phyloP scores from a whole-genome alignment of 1,140 invertebrate species.

The Rhagoletis zephyria region DNA sequence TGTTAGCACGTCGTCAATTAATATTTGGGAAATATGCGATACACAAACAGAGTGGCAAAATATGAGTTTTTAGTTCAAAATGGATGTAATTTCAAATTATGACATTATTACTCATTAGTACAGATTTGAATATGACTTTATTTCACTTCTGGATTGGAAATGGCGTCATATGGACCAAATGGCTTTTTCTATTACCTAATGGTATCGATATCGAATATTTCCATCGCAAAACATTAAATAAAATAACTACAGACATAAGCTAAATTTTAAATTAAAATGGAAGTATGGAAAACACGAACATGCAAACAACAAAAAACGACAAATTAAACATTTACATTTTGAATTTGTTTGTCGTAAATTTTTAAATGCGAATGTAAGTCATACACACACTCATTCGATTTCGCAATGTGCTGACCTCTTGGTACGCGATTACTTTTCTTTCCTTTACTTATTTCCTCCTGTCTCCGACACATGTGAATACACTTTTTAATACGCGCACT shows the following conservation, averaged over 20 bases:
- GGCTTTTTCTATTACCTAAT: too few relatives aligned
- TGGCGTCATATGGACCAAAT: too few relatives aligned
- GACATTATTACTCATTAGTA: too few relatives aligned
- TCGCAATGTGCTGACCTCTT: conserved; percentile 9
- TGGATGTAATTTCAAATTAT: too few relatives aligned
- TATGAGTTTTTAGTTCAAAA: too few relatives aligned
- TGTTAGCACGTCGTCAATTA: too few relatives aligned
- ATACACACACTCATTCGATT: neutral
- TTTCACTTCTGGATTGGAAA: too few relatives aligned
- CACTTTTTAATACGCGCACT: conserved; percentile 48
- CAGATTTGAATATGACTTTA: too few relatives aligned
- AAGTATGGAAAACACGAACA: conserved; percentile 8
- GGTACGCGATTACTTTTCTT: conserved; percentile 5
- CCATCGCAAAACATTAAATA: too few relatives aligned
- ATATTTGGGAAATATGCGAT: too few relatives aligned
- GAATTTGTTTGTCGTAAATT: conserved; percentile 11
- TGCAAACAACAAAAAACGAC: neutral
- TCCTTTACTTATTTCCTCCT: conserved; percentile 13
- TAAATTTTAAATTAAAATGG: conserved; percentile 11
- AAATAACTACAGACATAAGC: neutral
- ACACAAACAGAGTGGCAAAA: too few relatives aligned
- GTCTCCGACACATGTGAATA: conserved; percentile 45
- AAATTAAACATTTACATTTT: neutral
- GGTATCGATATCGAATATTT: too few relatives aligned
- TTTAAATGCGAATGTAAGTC: neutral